phyloP scores from a whole-genome alignment of 2,113 vertebrate genomes.

The Strix uralensis region DNA sequence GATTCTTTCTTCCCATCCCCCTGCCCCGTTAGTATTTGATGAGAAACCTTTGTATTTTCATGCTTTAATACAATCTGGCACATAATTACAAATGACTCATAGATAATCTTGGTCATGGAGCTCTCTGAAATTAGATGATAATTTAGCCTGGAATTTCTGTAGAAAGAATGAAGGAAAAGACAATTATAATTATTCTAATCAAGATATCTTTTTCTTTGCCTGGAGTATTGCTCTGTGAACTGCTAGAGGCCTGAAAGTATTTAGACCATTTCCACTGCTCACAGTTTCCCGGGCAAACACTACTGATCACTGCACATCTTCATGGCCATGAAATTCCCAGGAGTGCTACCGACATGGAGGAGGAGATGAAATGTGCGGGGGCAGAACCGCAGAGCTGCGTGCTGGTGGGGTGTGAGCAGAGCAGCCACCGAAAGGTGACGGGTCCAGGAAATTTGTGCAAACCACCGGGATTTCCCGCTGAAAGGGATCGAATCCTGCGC shows the following conservation, averaged over 20 bases:
- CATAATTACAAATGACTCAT: slow-evolving; percentile 76
- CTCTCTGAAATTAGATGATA: slow-evolving; percentile 76
- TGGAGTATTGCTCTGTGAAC: slow-evolving; percentile 56
- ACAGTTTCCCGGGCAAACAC: slow-evolving; percentile 22
- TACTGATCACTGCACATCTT: neutral
- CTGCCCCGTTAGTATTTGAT: slow-evolving; percentile 53
- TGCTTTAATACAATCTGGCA: slow-evolving; percentile 77
- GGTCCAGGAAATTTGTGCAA: neutral
- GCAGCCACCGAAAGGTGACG: fast-evolving
- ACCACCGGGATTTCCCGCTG: fast-evolving
- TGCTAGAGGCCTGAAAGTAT: slow-evolving; percentile 57
- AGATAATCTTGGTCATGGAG: slow-evolving; percentile 74
- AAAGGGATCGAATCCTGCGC: fast-evolving
- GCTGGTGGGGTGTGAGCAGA: neutral
- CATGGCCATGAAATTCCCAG: neutral
- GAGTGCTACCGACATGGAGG: neutral
- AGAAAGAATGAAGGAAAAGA: slow-evolving; percentile 69
- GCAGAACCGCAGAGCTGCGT: neutral
- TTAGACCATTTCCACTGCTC: slow-evolving; percentile 55
- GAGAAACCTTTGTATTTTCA: slow-evolving; percentile 73
- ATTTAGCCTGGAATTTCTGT: slow-evolving; percentile 71
- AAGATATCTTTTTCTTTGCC: slow-evolving; percentile 70
- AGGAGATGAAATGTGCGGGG: neutral
- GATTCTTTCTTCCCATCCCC: slow-evolving; percentile 18
- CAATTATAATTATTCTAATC: slow-evolving; percentile 77